Base-by-base conservation (phyloP, 2,113 vertebrate species). In the Cyprinodon variegatus region DNA sequence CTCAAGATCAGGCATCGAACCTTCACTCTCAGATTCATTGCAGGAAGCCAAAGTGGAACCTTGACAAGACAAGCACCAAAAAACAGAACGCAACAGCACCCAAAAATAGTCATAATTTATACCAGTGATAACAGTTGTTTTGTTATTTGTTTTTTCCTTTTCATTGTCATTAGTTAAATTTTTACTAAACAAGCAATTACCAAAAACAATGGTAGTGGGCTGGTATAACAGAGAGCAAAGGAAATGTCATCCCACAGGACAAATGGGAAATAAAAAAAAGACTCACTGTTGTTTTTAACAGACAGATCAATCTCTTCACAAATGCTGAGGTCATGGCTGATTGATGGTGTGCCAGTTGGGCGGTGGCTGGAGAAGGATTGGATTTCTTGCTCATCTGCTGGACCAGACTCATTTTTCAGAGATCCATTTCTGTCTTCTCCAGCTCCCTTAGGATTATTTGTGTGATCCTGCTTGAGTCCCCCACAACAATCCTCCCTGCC, bases 11-110 rank as follows among this genome's bases (percentile, higher is more conserved):
- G 96, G 95, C 39, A 96, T 91, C 0, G 97, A 98, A 0, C 95
- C 96, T 4, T 96, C 97, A 0, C 96, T 98, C 70, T 98, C 97
- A 0, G 97, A 96, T 70, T 96, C 96, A 20, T 96, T 96, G 43
- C 95, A 95, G 0, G 96, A 96, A 37, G 95, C 96, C 70, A 93
- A 74, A 78, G 88, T 76, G 20, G 86, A 86, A 50, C 82, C 91
- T 88, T 69, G 22, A 64, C 10, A 70, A 22, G 12, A 68, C 37
- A 83, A 39, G 66, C 67, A 61, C 4, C 41, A 71, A 39, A 22
- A 81, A 14, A 74, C 15, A 60, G 14, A 60, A 15, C 12, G 38
- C 66, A 11, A 59, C 14, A 65, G 11, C 8, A 4, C 20, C 39
- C 20, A 3, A 11, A 29, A n/a, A 3, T 45, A 12, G 3, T 11